These are phyloP conservation scores for Acanthornis magna DNA, from an alignment of 2,797 vertebrate genomes.

Conservation along the genomic window DNA sequence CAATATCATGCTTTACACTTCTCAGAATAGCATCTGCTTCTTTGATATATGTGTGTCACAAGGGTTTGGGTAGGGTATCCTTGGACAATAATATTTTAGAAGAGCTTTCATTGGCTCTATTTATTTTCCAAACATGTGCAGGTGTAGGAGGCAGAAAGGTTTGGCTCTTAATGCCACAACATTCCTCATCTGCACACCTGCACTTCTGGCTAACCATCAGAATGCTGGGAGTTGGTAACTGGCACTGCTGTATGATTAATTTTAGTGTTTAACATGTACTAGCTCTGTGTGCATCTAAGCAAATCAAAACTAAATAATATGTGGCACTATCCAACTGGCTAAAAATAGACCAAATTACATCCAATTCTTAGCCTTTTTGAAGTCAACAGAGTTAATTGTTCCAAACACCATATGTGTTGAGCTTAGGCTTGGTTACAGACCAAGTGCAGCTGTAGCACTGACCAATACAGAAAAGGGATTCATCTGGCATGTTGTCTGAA, in stretches of 20 bases:
- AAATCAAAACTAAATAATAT: neutral
- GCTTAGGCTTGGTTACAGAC: neutral
- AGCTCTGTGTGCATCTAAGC: neutral
- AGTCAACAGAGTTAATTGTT: neutral
- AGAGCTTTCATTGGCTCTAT: neutral
- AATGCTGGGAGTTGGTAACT: neutral
- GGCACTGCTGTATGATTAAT: neutral
- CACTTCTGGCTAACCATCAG: conserved; percentile 7
- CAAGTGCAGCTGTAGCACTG: neutral
- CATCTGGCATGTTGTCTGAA: neutral
- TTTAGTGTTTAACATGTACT: neutral
- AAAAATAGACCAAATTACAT: neutral
- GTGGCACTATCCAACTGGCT: neutral
- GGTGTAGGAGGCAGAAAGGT: neutral
- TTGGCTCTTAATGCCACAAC: neutral
- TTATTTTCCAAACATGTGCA: neutral
- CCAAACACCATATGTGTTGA: neutral
- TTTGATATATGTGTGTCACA: neutral
- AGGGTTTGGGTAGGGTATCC: neutral
- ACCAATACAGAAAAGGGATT: neutral
- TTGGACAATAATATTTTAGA: neutral
- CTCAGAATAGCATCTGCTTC: neutral
- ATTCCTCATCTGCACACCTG: conserved; percentile 39
- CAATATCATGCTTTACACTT: neutral
- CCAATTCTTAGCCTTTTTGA: neutral